Conservation (phyloP, 37 sponge, comb jelly and placozoan genomes). For the Sycon ciliatum region DNA sequence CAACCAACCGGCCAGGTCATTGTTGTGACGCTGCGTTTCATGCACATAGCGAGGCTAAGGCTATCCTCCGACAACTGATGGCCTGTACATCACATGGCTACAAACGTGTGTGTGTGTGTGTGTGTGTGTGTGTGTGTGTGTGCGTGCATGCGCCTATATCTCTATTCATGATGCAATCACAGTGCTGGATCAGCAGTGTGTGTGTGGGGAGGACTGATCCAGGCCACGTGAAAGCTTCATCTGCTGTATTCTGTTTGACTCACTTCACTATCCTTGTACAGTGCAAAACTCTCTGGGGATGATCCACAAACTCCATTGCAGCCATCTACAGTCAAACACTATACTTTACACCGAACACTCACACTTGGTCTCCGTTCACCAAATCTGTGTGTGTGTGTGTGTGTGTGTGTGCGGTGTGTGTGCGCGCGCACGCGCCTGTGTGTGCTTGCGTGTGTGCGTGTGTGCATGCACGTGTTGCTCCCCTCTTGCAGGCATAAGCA, state of each 20-base stretch:
- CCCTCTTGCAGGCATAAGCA: too few relatives aligned
- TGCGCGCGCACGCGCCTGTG: neutral
- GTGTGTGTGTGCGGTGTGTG: slow-evolving; percentile 13
- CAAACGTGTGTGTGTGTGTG: neutral
- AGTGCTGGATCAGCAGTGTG: neutral
- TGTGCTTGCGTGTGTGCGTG: slow-evolving; percentile 10
- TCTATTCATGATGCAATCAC: neutral
- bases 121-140: slow-evolving; percentile 5
- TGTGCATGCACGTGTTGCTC: slow-evolving; percentile 12
- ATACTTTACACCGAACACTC: neutral
- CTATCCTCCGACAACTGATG: too few relatives aligned
- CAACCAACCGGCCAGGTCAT: too few relatives aligned
- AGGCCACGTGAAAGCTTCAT: neutral
- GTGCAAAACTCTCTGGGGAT: slow-evolving; percentile 10
- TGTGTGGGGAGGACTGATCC: neutral
- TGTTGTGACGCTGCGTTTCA: too few relatives aligned
- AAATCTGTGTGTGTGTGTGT: neutral
- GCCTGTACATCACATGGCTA: neutral
- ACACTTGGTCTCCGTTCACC: neutral
- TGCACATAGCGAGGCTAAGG: too few relatives aligned
- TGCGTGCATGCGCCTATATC: neutral
- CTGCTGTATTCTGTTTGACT: neutral
- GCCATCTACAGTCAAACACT: too few relatives aligned
- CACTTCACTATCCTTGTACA: slow-evolving; percentile 34
- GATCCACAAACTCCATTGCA: too few relatives aligned